Percentiles rank a stretch among this genome's conserved stretches.
Conservation (phyloP, 2,797 vertebrate genomes). For the Manis pentadactyla region DNA sequence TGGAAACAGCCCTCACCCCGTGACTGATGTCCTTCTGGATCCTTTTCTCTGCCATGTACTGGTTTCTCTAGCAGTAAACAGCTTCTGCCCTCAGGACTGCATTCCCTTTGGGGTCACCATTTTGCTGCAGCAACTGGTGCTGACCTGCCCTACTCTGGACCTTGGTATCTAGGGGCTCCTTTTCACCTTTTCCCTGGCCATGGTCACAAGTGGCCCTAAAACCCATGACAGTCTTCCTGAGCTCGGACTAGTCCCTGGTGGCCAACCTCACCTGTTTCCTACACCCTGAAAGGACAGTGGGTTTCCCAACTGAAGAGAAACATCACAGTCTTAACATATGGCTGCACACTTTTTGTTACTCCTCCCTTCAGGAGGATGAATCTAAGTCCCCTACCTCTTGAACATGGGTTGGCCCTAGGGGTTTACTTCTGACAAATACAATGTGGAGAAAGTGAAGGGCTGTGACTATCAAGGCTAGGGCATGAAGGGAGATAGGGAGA, state of each 20-base stretch:
- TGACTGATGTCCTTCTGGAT: background rate
- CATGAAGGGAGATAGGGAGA: background rate
- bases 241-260: background rate
- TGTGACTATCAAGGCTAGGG: background rate
- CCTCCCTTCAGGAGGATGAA: background rate
- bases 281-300: background rate
- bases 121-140: background rate
- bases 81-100: background rate
- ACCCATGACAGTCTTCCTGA: background rate
- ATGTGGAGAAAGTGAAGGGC: background rate
- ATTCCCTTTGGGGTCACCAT: background rate
- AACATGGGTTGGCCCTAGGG: background rate
- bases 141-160: background rate
- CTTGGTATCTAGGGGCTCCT: background rate
- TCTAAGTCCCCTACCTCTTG: background rate
- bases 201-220: background rate
- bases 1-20: background rate
- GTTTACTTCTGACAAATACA: slow-evolving; percentile 34
- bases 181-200: background rate
- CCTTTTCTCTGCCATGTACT: background rate
- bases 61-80: background rate
- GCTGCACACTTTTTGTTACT: background rate
- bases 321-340: background rate
- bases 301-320: background rate
- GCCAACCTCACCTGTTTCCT: background rate